Conservation (phyloP, 23 tunicate genomes). For the Styela plicata region DNA sequence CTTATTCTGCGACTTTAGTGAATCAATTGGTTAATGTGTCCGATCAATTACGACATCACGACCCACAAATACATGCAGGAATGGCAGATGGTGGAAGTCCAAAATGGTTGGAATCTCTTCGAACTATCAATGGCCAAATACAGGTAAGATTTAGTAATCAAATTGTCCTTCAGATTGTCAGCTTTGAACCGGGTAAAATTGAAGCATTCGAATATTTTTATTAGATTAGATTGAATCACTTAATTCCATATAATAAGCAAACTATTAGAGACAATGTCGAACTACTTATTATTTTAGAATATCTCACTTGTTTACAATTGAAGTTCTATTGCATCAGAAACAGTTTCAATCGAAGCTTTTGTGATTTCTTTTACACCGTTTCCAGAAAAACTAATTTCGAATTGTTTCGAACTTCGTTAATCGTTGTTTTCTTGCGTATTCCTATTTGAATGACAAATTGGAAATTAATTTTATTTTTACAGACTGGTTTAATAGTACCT, state of each 20-base stretch:
- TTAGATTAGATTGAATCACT: not conserved
- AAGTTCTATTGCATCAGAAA: too few species aligned
- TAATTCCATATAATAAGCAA: not conserved
- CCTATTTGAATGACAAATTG: too few species aligned
- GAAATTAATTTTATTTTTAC: too few species aligned
- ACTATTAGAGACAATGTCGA: not conserved
- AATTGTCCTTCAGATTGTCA: too few species aligned
- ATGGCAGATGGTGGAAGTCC: slow-evolving; percentile 39
- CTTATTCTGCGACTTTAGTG: slow-evolving; percentile 63
- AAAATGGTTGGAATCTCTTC: slow-evolving; percentile 48
- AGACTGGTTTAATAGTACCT: slow-evolving; percentile 21
- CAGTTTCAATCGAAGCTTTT: too few species aligned
- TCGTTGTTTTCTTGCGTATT: too few species aligned
- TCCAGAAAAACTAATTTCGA: too few species aligned
- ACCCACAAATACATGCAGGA: slow-evolving; percentile 65
- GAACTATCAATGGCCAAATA: slow-evolving; percentile 34
- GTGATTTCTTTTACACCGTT: too few species aligned
- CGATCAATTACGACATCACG: slow-evolving; percentile 60
- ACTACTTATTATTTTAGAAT: not conserved
- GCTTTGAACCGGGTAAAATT: too few species aligned
- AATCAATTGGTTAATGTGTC: slow-evolving; percentile 47
- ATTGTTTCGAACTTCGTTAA: too few species aligned
- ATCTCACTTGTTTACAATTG: not conserved
- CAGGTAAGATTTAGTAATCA: slow-evolving; percentile 42
- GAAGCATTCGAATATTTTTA: not conserved